Percentiles rank a stretch among this genome's conserved stretches.
These are phyloP conservation scores for Dusona sp. DNA, from an alignment of 2,888 invertebrate species.

Conservation along the genomic window DNA sequence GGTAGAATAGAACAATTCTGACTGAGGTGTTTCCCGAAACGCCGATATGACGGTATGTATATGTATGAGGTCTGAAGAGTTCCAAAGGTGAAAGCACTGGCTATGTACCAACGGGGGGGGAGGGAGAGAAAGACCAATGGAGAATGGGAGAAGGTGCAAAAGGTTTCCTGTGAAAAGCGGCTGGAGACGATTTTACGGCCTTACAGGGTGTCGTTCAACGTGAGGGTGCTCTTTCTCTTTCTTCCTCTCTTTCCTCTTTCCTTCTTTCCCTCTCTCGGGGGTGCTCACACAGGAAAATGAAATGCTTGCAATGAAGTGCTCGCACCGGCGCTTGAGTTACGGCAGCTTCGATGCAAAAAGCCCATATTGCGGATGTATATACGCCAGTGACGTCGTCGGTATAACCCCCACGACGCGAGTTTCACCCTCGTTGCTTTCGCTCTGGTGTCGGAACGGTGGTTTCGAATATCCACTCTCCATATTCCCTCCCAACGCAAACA, in stretches of 20 bases:
- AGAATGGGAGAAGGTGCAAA: slow-evolving; percentile 55
- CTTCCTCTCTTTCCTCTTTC: slow-evolving; percentile 6
- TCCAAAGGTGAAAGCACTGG: slow-evolving; percentile 6
- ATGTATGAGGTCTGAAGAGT: slow-evolving; percentile 1
- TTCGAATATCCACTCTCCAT: slow-evolving; percentile 12
- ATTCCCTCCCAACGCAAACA: neutral
- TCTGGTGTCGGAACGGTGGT: slow-evolving; percentile 26
- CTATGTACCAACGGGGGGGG: neutral
- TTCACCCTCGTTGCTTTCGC: slow-evolving; percentile 52
- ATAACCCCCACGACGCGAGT: slow-evolving; percentile 38
- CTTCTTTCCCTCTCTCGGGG: slow-evolving; percentile 13
- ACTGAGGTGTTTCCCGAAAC: slow-evolving; percentile 43
- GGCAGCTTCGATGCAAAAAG: slow-evolving; percentile 63
- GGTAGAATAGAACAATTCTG: slow-evolving; percentile 43
- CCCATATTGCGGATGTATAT: slow-evolving; percentile 64
- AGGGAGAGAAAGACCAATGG: slow-evolving; percentile 24
- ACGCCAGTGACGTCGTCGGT: slow-evolving; percentile 43
- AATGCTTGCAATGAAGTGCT: slow-evolving; percentile 68
- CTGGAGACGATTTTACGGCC: slow-evolving; percentile 65
- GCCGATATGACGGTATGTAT: slow-evolving; percentile 35
- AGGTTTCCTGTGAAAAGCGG: slow-evolving; percentile 52
- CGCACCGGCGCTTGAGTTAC: slow-evolving; percentile 64
- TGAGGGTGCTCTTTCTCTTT: slow-evolving; percentile 1
- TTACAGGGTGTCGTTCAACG: slow-evolving; percentile 47
- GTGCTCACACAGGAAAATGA: slow-evolving; percentile 63